These are phyloP conservation scores for Mastacembelus armatus DNA, from an alignment of 2,797 vertebrate species.

Conservation along the genomic window DNA sequence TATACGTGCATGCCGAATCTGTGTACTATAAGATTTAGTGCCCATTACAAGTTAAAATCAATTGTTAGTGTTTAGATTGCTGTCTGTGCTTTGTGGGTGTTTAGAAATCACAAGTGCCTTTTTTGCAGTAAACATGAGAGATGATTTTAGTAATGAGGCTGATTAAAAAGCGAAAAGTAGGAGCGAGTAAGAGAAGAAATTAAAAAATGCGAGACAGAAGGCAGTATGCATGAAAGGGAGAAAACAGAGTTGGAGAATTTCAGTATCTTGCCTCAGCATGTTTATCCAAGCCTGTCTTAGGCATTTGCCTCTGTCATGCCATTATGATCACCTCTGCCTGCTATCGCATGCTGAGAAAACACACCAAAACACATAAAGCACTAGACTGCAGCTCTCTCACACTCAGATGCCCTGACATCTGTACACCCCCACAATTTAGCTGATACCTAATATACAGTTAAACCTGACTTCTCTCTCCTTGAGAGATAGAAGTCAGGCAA, in stretches of 20 bases:
- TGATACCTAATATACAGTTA: conserved; percentile 4
- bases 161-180: conserved; percentile 33
- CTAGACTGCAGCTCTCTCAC: conserved; percentile 43
- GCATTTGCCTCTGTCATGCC: conserved; percentile 62
- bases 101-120: conserved; percentile 55
- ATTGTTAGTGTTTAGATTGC: conserved; percentile 44
- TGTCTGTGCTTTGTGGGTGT: conserved; percentile 37
- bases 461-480: no score
- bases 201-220: conserved; percentile 16
- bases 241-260: conserved; percentile 61
- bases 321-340: conserved; percentile 56
- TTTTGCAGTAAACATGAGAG: conserved; percentile 55
- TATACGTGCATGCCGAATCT: conserved; percentile 45
- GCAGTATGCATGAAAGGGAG: conserved; percentile 14
- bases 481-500: not conserved
- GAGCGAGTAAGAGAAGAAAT: conserved; percentile 19
- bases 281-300: conserved; percentile 71
- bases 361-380: conserved; percentile 50
- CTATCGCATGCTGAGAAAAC: conserved; percentile 45
- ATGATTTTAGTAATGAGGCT: conserved; percentile 50
- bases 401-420: conserved; percentile 58
- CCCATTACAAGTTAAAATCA: conserved; percentile 45
- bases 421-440: conserved; percentile 37
- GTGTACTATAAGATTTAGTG: conserved; percentile 40
- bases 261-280: conserved; percentile 77